Conservation (phyloP, 2,113 vertebrate species). For the Sclerurus mexicanus region DNA sequence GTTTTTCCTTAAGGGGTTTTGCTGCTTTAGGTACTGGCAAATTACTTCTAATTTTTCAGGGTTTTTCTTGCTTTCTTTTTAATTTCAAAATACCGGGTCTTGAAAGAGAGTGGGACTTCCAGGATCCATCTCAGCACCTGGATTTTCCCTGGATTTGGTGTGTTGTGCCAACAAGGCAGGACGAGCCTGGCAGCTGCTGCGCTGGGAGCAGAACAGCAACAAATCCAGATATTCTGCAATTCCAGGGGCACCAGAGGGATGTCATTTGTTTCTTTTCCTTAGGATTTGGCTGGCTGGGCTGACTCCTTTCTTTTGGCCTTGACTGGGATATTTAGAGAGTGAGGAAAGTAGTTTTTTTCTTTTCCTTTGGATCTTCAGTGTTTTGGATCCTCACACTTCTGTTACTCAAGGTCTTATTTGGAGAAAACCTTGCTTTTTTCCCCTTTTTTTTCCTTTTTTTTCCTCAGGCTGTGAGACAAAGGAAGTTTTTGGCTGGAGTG, state of each 20-base stretch:
- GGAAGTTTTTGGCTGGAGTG: neutral
- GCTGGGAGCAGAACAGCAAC: neutral
- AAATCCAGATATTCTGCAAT: neutral
- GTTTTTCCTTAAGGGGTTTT: no score
- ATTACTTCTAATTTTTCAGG: no score
- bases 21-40: no score
- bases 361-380: neutral
- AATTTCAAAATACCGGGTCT: neutral
- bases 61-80: no score
- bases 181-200: neutral
- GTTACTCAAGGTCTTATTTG: neutral
- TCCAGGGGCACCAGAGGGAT: constrained; percentile 2
- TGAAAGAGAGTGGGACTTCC: neutral
- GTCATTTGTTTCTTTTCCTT: neutral
- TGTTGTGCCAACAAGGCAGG: constrained; percentile 1
- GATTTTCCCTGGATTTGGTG: neutral
- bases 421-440: neutral
- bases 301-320: neutral
- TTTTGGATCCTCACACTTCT: neutral
- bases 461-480: neutral
- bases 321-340: neutral
- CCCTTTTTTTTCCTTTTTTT: neutral
- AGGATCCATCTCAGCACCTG: neutral
- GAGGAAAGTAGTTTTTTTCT: neutral
- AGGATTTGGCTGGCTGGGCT: neutral